Evolutionary conservation across 2,888 invertebrate genomes (phyloP).

Genomic region (Dicranocentrus wangi): DNA sequence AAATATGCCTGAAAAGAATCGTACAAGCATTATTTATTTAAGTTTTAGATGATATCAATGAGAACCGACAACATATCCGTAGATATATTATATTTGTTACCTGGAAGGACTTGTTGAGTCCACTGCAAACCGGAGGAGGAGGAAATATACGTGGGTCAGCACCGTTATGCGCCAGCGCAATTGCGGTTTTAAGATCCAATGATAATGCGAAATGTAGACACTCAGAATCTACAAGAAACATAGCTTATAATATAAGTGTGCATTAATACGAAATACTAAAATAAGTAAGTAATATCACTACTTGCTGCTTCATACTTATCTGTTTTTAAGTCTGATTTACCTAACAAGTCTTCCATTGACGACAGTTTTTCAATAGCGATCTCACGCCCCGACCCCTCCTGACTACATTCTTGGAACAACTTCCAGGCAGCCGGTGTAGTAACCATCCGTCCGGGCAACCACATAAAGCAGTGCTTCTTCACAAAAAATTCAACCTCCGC

Average conservation of each 20-base stretch:
- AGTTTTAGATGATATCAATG: too few relatives aligned
- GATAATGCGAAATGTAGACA: constrained; percentile 86
- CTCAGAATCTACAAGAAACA: constrained; percentile 77
- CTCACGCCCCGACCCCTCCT: constrained; percentile 42
- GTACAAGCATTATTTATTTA: neutral
- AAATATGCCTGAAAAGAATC: constrained; percentile 39
- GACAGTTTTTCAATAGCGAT: constrained; percentile 59
- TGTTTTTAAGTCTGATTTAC: constrained; percentile 35
- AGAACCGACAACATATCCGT: too few relatives aligned
- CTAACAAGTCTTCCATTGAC: constrained; percentile 27
- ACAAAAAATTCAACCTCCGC: constrained; percentile 43
- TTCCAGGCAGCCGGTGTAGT: constrained; percentile 53
- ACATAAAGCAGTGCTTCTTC: constrained; percentile 38
- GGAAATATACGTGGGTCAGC: constrained; percentile 85
- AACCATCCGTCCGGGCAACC: constrained; percentile 27
- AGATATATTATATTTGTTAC: too few relatives aligned
- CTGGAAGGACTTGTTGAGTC: constrained; percentile 31
- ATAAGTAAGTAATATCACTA: neutral
- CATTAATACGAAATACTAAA: neutral
- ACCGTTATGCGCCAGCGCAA: constrained; percentile 84
- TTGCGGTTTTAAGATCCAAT: constrained; percentile 84
- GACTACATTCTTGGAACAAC: constrained; percentile 53
- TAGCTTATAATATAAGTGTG: neutral
- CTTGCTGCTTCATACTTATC: too few relatives aligned
- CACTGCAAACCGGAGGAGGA: constrained; percentile 76